phyloP scores from a whole-genome alignment of 2,797 vertebrate species.

The Nothura maculosa region DNA sequence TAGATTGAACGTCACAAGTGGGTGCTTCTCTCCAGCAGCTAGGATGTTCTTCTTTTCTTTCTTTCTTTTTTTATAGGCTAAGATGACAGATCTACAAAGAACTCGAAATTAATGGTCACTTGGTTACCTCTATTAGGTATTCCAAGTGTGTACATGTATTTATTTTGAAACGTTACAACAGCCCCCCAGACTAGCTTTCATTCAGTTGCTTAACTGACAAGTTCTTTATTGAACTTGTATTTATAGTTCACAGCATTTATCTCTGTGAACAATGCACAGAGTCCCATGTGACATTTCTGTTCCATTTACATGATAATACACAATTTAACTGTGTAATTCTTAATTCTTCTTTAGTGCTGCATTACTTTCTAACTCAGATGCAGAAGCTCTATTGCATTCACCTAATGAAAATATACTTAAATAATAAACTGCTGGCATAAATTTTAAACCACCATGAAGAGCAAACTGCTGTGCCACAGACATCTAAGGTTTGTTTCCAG shows the following conservation, averaged over 20 bases:
- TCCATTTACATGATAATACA: conserved; percentile 74
- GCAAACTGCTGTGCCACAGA: not conserved
- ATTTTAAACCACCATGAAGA: conserved; percentile 27
- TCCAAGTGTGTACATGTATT: conserved; percentile 1
- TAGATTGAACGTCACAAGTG: not conserved
- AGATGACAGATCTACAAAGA: not conserved
- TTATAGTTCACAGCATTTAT: conserved; percentile 75
- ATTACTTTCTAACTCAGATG: not conserved
- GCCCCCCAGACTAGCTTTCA: conserved; percentile 50
- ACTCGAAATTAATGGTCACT: not conserved
- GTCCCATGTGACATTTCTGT: conserved; percentile 57
- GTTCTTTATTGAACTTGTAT: conserved; percentile 72
- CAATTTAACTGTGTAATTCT: conserved; percentile 63
- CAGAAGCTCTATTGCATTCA: conserved; percentile 27
- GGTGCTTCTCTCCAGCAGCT: not conserved
- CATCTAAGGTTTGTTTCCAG: conserved; percentile 13
- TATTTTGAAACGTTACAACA: conserved; percentile 15
- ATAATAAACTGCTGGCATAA: conserved; percentile 52
- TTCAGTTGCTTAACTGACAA: conserved; percentile 67
- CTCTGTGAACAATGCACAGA: conserved; percentile 65
- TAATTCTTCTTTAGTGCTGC: conserved; percentile 37
- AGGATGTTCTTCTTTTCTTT: not conserved
- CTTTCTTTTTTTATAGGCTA: not conserved
- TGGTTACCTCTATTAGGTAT: not conserved
- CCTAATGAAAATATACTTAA: conserved; percentile 65